Conservation (phyloP, 2,113 vertebrate species). For the Chionodraco myersi region DNA sequence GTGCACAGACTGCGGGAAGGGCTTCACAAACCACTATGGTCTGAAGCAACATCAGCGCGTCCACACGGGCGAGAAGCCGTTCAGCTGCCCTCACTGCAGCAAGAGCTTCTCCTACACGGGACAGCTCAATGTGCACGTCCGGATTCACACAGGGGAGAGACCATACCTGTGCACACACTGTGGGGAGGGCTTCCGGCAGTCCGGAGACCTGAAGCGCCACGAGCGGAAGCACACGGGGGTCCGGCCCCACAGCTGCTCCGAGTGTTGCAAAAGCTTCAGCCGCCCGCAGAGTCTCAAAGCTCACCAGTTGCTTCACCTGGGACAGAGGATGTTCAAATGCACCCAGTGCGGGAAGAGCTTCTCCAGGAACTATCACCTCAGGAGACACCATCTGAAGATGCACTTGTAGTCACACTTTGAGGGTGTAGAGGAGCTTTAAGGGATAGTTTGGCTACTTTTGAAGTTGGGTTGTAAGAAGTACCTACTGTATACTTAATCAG, state of each 20-base stretch:
- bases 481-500: no score
- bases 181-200: conserved; percentile 85
- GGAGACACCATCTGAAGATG: conserved; percentile 85
- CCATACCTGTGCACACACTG: conserved; percentile 86
- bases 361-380: conserved; percentile 83
- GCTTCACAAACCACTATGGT: conserved; percentile 80
- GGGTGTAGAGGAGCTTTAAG: not conserved
- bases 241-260: conserved; percentile 76
- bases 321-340: conserved; percentile 83
- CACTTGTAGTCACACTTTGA: conserved; percentile 63
- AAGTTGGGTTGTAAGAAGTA: no score
- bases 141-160: conserved; percentile 85
- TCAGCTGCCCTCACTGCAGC: conserved; percentile 78
- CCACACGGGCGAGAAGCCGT: conserved; percentile 84
- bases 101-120: conserved; percentile 82
- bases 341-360: conserved; percentile 84
- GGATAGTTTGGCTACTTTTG: not conserved
- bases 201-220: conserved; percentile 83
- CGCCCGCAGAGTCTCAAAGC: conserved; percentile 85
- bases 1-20: conserved; percentile 83
- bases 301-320: conserved; percentile 83
- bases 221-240: conserved; percentile 86
- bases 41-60: conserved; percentile 84
- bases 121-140: conserved; percentile 83
- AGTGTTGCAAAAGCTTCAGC: conserved; percentile 85